These are phyloP conservation scores for Glossophaga mutica DNA, from an alignment of 2,797 vertebrate genomes.

Conservation along the genomic window DNA sequence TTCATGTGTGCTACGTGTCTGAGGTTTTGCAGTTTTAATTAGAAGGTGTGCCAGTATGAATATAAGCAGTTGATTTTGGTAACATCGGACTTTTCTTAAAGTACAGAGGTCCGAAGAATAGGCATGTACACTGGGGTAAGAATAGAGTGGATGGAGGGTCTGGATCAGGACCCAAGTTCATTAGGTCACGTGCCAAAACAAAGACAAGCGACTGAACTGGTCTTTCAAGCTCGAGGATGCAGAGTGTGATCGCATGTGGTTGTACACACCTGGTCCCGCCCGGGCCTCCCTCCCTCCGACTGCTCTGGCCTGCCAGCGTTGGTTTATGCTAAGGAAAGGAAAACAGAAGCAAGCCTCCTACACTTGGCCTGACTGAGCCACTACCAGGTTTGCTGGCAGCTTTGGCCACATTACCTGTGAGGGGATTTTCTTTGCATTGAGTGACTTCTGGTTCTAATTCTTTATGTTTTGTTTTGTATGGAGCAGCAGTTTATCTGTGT, in stretches of 20 bases:
- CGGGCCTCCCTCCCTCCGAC: background rate
- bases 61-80: slow-evolving; percentile 28
- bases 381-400: slow-evolving; percentile 53
- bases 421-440: slow-evolving; percentile 66
- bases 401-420: slow-evolving; percentile 55
- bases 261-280: background rate
- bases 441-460: slow-evolving; percentile 73
- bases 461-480: slow-evolving; percentile 74
- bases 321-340: background rate
- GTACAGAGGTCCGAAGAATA: background rate
- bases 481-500: slow-evolving; percentile 86
- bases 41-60: slow-evolving; percentile 32
- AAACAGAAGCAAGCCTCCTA: slow-evolving; percentile 10
- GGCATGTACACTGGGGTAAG: background rate
- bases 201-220: background rate
- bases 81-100: slow-evolving; percentile 18
- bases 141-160: background rate
- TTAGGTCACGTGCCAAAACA: background rate
- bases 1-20: slow-evolving; percentile 31
- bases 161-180: background rate
- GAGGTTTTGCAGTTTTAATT: slow-evolving; percentile 50
- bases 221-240: background rate
- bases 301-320: slow-evolving; percentile 29
- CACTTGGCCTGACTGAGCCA: slow-evolving; percentile 33
- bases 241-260: background rate